These are phyloP conservation scores for Alectura lathami DNA, from an alignment of 2,113 vertebrate species.

Conservation along the genomic window DNA sequence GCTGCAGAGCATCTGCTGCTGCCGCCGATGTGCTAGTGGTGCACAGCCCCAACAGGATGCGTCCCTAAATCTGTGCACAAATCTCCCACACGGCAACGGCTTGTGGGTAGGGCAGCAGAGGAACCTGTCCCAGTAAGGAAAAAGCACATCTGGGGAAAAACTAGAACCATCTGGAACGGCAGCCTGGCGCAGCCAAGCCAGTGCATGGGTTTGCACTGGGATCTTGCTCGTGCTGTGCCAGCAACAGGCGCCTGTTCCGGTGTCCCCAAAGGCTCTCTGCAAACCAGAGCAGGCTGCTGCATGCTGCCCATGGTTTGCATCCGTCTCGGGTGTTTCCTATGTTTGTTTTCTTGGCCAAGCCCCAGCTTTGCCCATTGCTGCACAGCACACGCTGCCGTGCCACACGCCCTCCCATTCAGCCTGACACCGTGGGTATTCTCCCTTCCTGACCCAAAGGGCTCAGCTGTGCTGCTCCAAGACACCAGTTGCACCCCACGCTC, in stretches of 20 bases:
- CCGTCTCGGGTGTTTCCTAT: slow-evolving; percentile 28
- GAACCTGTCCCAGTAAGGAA: neutral
- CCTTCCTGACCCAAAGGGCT: neutral
- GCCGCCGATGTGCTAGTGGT: neutral
- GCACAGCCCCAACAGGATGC: accelerated
- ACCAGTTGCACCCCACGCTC: neutral
- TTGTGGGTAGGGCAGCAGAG: neutral
- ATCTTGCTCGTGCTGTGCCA: neutral
- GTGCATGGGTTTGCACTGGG: neutral
- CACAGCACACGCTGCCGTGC: neutral
- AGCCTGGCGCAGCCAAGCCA: neutral
- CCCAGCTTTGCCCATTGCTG: slow-evolving; percentile 42
- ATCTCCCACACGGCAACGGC: neutral
- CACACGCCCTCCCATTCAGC: neutral
- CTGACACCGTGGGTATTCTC: neutral
- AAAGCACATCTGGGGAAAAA: neutral
- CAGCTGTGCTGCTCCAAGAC: neutral
- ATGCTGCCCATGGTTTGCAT: neutral
- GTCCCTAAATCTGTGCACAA: neutral
- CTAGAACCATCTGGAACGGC: neutral
- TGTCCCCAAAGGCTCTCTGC: slow-evolving; percentile 31
- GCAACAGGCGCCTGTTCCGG: neutral
- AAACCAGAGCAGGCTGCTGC: slow-evolving; percentile 25
- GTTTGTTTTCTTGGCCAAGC: slow-evolving; percentile 49
- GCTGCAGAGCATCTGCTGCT: slow-evolving; percentile 3